A percentile compares a stretch with the other conserved stretches of the same genome.
phyloP scores from a whole-genome alignment of 2,113 vertebrate species.

The Tachysurus vachellii region DNA sequence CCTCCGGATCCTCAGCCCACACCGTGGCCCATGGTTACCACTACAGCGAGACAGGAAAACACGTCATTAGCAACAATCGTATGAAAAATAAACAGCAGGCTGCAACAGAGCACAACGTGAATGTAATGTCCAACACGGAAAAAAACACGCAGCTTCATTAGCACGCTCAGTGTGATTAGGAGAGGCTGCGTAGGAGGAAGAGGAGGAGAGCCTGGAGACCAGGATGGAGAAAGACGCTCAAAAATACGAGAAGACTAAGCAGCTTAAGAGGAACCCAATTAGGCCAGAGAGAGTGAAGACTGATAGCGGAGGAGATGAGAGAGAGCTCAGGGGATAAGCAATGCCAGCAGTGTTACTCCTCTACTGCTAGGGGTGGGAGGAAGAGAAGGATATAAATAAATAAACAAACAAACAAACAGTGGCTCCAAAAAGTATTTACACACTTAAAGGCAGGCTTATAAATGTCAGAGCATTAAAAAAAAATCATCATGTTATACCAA shows the following conservation, averaged over 20 bases:
- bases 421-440: not conserved
- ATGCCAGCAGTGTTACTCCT: not conserved
- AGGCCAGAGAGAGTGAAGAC: conserved; percentile 39
- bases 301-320: conserved; percentile 25
- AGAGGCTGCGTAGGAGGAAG: not conserved
- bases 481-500: not conserved
- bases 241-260: conserved; percentile 41
- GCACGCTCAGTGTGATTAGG: not conserved
- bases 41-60: conserved; percentile 2
- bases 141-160: conserved; percentile 29
- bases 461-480: not conserved
- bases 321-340: conserved; percentile 9
- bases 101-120: conserved; percentile 10
- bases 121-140: not conserved
- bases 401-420: not conserved
- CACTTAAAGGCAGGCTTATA: not conserved
- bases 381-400: not conserved
- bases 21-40: conserved; percentile 33
- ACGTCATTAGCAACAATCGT: not conserved
- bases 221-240: not conserved
- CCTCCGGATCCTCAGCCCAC: conserved; percentile 32
- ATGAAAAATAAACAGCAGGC: not conserved
- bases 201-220: not conserved
- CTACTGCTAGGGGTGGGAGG: no score
- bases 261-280: conserved; percentile 55